Evolutionary conservation across 2,113 vertebrate species (phyloP), one percentile per base, ranked within the genome.

Genomic region (Australoheros scitulus): DNA sequence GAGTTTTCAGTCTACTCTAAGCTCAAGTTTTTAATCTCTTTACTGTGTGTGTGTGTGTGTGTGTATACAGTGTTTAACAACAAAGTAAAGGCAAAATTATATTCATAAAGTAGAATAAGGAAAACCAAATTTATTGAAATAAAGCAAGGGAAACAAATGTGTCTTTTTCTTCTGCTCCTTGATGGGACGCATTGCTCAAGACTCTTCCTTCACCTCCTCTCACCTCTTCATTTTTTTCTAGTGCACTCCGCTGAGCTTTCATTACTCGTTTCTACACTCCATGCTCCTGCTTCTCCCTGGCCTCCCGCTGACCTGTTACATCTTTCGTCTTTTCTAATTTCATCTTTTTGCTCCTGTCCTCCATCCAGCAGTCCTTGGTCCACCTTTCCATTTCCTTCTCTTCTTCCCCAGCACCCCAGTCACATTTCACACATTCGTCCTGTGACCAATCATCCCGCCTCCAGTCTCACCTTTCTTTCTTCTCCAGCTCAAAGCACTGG

Each of bases 11-110:
- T 50, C 29, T 43, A 60, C 68, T 79, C 74, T 82, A 38, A 52
- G 58, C 57, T 87, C 76, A 50, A 34, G 36, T 81, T 89, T 83
- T 61, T 82, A 92, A 93, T 92, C 87, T 92, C 58, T 56, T 79
- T 47, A n/a, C 47, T 29, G 32, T 34, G 32, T 34, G 29, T 32
- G 3, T 5, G 34, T 84, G 70, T 68, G 18, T 7, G 18, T 34
- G 52, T 36, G 43, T 26, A 29, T 29, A 29, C 29, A 29, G 29
- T 43, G 11, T 43, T 13, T 38, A 38, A 38, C 61, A 43, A 9
- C 5, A 41, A 65, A 24, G 61, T 65, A 0, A 41, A 65, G 41
- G 3, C 36, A 9, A 41, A 43, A 43, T 65, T 43, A 65, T 43
- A 24, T 4, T 65, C 34, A 41, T 8, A 22, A 64, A 64, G 41